Base-by-base conservation (phyloP, 2,888 invertebrate species). In the Crossocerus cetratus region DNA sequence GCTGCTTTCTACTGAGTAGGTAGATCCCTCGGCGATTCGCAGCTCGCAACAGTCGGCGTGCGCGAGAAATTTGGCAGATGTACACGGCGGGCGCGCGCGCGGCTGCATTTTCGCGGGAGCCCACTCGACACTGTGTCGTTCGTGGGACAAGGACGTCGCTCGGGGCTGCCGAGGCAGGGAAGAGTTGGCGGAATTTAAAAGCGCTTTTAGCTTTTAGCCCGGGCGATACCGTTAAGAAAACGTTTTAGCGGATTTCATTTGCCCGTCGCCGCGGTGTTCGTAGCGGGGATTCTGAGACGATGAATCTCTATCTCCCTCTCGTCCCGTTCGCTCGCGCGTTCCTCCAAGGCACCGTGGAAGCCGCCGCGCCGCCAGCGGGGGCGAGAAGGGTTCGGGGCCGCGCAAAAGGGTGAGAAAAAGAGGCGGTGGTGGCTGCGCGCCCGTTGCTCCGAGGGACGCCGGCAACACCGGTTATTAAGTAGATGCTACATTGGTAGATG, bases 391-490 rank as follows among this genome's bases (percentile, higher is more conserved):
- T 64, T 58, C 65, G 64, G 65, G 67, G 62, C 68, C 45, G 14
- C 71, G 61, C n/a, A 74, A 49, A 79, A 74, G 81, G 82, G 83
- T 81, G 81, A 78, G 76, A 81, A 84, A 81, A 81, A 72, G 72
- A 72, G 74, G 76, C 66, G 59, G 69, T 44, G 71, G 68, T 65
- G 77, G 49, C 49, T 14, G 49, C 16, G 16, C 49, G 49, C 49
- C 16, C 14, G 65, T 78, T 77, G 81, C 79, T 79, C 71, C 68
- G 72, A 74, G 82, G 81, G 82, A 83, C 77, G 84, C 77, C 81
- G 84, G 86, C 85, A 88, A 88, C 86, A 87, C 86, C 83, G 85
- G 86, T 89, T 89, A 89, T 88, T 87, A 89, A 88, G 88, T 87
- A 86, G 87, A 87, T 85, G 86, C 86, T 87, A 86, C 88, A 87